Conservation (phyloP, 2,113 vertebrate species). For the Suricata suricatta region DNA sequence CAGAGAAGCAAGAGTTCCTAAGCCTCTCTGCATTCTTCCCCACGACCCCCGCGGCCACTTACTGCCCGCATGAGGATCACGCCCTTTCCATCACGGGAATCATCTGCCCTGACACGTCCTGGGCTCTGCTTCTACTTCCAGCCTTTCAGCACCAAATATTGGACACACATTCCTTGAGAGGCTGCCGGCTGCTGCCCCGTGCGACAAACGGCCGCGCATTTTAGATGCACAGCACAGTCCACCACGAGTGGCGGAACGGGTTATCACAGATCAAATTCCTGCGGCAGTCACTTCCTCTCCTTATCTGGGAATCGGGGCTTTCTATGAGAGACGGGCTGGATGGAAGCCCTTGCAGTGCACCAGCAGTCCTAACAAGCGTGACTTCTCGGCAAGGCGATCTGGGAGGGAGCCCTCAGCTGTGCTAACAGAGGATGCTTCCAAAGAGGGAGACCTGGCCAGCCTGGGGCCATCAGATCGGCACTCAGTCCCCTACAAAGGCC, state of each 20-base stretch:
- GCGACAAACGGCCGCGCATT: background rate
- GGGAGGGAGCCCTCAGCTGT: background rate
- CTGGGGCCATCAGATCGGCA: accelerated
- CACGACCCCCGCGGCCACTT: background rate
- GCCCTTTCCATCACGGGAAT: conserved; percentile 51
- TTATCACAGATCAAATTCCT: conserved; percentile 76
- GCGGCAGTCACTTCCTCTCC: conserved; percentile 72
- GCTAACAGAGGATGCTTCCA: background rate
- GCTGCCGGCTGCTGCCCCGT: background rate
- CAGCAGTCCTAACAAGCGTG: background rate
- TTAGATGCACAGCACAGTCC: background rate
- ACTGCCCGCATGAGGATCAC: background rate
- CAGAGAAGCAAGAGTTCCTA: background rate
- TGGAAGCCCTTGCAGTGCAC: conserved; percentile 12
- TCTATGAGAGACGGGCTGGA: conserved; percentile 44
- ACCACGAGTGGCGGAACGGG: background rate
- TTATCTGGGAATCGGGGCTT: conserved; percentile 62
- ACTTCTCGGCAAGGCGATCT: background rate
- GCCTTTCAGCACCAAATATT: conserved; percentile 73
- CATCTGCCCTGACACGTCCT: conserved; percentile 45
- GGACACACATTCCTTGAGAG: conserved; percentile 69
- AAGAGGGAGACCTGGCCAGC: background rate
- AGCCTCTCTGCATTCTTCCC: conserved; percentile 19
- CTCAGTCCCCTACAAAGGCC: background rate
- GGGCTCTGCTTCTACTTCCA: conserved; percentile 63